phyloP scores from a whole-genome alignment of 2,888 invertebrate species.

The Antheraea assamensis region DNA sequence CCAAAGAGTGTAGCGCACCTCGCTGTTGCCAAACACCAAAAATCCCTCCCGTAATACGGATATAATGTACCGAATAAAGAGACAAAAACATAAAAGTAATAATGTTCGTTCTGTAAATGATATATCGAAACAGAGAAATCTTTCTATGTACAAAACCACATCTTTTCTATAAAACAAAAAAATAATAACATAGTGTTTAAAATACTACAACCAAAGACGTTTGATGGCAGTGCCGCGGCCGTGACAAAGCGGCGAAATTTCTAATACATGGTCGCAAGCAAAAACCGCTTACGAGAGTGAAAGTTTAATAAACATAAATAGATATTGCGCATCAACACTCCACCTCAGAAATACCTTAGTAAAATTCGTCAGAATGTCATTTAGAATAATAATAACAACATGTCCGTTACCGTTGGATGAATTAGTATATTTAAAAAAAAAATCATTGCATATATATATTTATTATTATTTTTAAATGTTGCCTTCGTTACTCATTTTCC shows the following conservation, averaged over 20 bases:
- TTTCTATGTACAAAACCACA: background rate
- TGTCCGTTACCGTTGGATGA: conserved; percentile 21
- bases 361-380: conserved; percentile 20
- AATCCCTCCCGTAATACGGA: conserved; percentile 59
- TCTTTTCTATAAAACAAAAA: conserved; percentile 17
- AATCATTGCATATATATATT: background rate
- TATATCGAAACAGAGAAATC: background rate
- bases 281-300: conserved; percentile 46
- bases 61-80: conserved; percentile 40
- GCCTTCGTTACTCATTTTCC: background rate
- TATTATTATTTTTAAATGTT: background rate
- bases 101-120: background rate
- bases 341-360: background rate
- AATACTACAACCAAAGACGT: conserved; percentile 48
- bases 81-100: background rate
- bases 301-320: conserved; percentile 52
- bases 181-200: conserved; percentile 26
- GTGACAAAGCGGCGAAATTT: conserved; percentile 48
- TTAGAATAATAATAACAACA: conserved; percentile 30
- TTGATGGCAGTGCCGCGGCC: conserved; percentile 33
- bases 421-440: conserved; percentile 26
- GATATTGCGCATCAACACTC: conserved; percentile 39
- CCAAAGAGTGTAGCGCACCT: conserved; percentile 73
- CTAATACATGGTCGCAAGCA: conserved; percentile 46
- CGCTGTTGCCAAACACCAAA: conserved; percentile 64